Evolutionary conservation across 2,113 vertebrate species (phyloP).

Genomic region (Cyprichromis sp.): DNA sequence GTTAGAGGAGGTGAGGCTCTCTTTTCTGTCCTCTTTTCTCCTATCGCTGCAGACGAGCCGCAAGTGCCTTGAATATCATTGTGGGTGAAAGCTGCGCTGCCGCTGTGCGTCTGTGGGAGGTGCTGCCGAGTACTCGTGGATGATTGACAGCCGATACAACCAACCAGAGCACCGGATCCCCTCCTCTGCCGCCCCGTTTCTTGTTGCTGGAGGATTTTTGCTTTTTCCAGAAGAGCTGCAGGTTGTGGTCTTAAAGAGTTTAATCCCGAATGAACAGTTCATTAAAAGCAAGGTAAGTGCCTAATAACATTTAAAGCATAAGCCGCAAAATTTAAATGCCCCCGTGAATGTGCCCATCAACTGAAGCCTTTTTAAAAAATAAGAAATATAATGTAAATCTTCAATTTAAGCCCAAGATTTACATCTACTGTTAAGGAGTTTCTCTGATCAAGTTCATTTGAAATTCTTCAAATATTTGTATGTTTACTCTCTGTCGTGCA

Average conservation of each 20-base stretch:
- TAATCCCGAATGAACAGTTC: background rate
- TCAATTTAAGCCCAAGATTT: background rate
- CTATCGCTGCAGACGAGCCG: constrained; percentile 62
- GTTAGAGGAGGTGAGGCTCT: constrained; percentile 47
- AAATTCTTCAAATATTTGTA: background rate
- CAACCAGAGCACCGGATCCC: constrained; percentile 25
- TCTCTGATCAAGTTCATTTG: background rate
- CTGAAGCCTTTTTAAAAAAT: background rate
- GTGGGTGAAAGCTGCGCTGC: constrained; percentile 54
- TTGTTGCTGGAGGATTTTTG: constrained; percentile 34
- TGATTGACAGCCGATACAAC: constrained; percentile 47
- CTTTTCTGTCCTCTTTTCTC: constrained; percentile 44
- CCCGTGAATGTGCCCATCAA: background rate
- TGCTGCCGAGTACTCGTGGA: constrained; percentile 38
- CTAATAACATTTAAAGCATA: background rate
- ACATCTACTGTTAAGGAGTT: background rate
- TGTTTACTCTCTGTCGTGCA: background rate
- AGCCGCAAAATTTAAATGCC: background rate
- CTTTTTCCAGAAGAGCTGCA: background rate
- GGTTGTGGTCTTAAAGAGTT: background rate
- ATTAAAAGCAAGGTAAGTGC: background rate
- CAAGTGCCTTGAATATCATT: constrained; percentile 64
- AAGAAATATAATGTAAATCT: background rate
- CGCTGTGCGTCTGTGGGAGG: constrained; percentile 62
- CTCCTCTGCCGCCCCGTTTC: background rate